Percentiles rank a stretch among this genome's conserved stretches.
Conservation (phyloP, 2,113 vertebrate species). For the Dicerorhinus sumatrensis region DNA sequence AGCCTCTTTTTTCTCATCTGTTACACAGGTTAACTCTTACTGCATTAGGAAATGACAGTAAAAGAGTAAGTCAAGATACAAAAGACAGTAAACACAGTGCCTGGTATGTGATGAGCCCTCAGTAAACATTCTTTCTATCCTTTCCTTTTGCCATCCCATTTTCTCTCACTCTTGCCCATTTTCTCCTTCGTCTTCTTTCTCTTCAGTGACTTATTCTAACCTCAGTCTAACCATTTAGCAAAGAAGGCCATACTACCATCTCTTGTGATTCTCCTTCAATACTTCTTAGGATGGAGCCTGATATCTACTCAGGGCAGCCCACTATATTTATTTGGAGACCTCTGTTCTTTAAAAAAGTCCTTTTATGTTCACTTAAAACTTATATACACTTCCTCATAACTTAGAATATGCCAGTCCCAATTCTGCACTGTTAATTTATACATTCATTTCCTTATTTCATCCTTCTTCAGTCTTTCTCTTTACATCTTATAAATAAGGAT, state of each 20-base stretch:
- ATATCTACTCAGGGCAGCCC: background rate
- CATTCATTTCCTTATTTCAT: background rate
- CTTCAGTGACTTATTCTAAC: background rate
- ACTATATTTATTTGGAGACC: background rate
- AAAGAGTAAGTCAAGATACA: background rate
- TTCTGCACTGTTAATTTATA: background rate
- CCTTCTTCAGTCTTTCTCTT: constrained; percentile 8
- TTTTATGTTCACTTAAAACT: constrained; percentile 43
- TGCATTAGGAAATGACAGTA: background rate
- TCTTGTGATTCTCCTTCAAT: background rate
- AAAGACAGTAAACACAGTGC: background rate
- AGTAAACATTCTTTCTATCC: background rate
- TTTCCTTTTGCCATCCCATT: background rate
- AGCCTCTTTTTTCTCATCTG: background rate
- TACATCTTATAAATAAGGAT: background rate
- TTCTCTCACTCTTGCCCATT: background rate
- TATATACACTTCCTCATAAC: background rate
- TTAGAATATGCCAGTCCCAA: background rate
- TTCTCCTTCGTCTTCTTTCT: background rate
- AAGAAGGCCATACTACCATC: background rate
- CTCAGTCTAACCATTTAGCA: background rate
- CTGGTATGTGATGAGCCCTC: background rate
- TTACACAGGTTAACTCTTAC: background rate
- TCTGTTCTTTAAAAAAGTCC: background rate
- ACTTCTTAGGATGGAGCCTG: background rate